A percentile compares a stretch with the other conserved stretches of the same genome.
Evolutionary conservation across 2,797 vertebrate genomes (phyloP).

Genomic region (Crypturellus tataupa): DNA sequence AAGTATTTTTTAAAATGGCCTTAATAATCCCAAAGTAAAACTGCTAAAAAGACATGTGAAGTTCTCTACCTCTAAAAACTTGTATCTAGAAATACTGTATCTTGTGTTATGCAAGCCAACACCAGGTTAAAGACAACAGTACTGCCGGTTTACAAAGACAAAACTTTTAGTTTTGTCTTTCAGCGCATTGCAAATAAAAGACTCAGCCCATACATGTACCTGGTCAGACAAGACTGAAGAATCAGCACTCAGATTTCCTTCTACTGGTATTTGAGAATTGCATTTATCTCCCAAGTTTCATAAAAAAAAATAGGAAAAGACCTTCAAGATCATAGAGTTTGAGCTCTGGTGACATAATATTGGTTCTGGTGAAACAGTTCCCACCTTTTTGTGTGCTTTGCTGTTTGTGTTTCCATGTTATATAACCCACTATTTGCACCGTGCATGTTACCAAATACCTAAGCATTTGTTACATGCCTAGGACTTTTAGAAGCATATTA

Average conservation of each 20-base stretch:
- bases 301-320: background rate
- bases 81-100: background rate
- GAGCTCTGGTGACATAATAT: background rate
- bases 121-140: background rate
- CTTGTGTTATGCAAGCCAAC: background rate
- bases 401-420: background rate
- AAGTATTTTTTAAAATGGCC: background rate
- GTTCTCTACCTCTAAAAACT: background rate
- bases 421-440: background rate
- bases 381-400: background rate
- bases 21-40: background rate
- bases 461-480: background rate
- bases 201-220: background rate
- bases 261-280: background rate
- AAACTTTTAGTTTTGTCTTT: background rate
- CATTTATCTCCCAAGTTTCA: background rate
- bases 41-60: background rate
- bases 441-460: background rate
- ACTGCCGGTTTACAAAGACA: too few species aligned
- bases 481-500: constrained; percentile 30
- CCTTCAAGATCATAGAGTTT: too few species aligned
- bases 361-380: background rate
- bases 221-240: background rate
- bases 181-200: background rate
- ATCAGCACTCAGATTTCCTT: background rate